Evolutionary conservation across 2,888 invertebrate species (phyloP).

Genomic region (Balanococcus diminutus): DNA sequence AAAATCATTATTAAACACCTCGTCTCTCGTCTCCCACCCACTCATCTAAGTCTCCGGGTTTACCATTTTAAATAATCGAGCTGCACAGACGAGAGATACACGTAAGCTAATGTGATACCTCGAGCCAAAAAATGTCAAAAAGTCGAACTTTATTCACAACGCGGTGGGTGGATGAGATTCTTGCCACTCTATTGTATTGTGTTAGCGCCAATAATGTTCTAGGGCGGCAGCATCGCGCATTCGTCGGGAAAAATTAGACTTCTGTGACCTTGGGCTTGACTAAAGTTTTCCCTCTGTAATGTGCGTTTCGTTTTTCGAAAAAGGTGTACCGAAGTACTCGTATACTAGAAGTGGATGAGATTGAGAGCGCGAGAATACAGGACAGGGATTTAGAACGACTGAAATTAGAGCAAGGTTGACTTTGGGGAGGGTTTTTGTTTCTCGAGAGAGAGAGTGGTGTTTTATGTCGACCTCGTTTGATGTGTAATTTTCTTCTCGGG

Average conservation of each 20-base stretch:
- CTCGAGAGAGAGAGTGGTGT: no score
- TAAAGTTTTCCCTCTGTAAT: neutral
- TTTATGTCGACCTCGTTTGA: no score
- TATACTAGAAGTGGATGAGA: neutral
- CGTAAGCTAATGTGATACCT: neutral
- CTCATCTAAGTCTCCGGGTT: neutral
- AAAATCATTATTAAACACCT: neutral
- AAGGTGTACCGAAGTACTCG: no score
- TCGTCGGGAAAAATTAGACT: neutral
- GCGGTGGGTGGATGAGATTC: neutral
- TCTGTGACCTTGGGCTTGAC: neutral
- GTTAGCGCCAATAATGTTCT: neutral
- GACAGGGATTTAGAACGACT: neutral
- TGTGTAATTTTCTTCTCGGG: no score
- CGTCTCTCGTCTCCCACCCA: neutral
- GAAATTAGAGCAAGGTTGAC: neutral
- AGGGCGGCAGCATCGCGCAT: neutral
- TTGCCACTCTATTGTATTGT: neutral
- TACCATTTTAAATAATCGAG: neutral
- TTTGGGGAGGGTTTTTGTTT: neutral
- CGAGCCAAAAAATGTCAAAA: slow-evolving; percentile 24
- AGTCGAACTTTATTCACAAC: neutral
- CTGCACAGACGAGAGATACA: neutral
- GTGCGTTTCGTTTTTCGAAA: neutral
- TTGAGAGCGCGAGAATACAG: neutral